Conservation (phyloP, 2,797 vertebrate genomes). For the Arremon brunneinucha region DNA sequence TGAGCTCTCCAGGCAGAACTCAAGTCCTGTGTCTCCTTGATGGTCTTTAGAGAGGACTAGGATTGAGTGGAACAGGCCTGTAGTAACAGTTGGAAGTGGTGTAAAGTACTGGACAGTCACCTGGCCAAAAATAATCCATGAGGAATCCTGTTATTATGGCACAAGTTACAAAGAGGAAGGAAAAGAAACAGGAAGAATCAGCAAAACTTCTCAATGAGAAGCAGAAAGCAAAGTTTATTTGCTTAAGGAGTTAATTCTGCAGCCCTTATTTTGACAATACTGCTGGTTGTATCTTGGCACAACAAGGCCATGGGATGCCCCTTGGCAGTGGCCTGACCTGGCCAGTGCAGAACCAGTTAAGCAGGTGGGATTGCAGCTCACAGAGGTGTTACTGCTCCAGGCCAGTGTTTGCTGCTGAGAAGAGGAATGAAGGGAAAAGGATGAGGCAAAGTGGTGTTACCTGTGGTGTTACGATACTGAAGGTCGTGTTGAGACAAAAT, state of each 20-base stretch:
- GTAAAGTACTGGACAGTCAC: background rate
- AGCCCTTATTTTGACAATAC: background rate
- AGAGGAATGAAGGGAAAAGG: background rate
- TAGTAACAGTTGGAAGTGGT: background rate
- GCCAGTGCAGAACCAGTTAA: background rate
- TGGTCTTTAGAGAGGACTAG: background rate
- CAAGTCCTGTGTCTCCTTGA: background rate
- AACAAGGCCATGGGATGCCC: background rate
- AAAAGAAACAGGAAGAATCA: background rate
- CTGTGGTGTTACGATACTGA: background rate
- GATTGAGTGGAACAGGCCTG: background rate
- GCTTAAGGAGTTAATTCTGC: background rate
- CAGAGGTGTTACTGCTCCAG: background rate
- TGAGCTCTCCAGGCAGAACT: background rate
- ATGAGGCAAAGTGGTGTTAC: background rate
- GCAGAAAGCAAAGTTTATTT: background rate
- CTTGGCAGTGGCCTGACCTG: background rate
- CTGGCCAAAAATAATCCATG: background rate
- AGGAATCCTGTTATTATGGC: background rate
- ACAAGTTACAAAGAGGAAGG: background rate
- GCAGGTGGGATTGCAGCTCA: background rate
- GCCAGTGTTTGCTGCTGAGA: background rate
- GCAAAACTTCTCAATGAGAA: background rate
- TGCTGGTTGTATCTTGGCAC: background rate
- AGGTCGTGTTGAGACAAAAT: background rate